Base-by-base conservation (phyloP, 2,113 vertebrate genomes). In the Platysteira castanea region DNA sequence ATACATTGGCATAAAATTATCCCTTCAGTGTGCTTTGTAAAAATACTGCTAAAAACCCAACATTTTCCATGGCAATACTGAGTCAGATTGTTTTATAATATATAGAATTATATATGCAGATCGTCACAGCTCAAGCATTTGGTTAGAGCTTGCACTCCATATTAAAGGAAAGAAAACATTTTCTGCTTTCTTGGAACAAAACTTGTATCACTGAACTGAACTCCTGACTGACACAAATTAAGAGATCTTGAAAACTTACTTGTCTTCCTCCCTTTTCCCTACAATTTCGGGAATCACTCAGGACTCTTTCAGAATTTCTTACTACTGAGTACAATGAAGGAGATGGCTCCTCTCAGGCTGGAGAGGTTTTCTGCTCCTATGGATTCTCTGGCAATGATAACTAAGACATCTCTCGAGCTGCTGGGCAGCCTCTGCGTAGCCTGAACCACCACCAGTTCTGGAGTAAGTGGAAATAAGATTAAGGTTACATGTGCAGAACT, bases 1-100 rank as follows among this genome's bases (percentile, higher is more conserved):
- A 96, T 93, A 90, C 59, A 94, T 64, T 89, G 96, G 90, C 96
- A 94, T 90, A 97, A 95, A 96, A 96, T 97, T 89, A 84, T 49
- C 61, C 65, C 93, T 93, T 93, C 83, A 73, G 83, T 31, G 65
- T 24, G 53, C 90, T 96, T 95, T 97, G 92, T 96, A 89, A 96
- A 95, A 94, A 79, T 56, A 35, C 69, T 70, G 71, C 95, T 92
- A 76, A 93, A 96, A 90, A 0, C 1, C 61, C 80, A 87, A 17
- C 90, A 96, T 94, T 90, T 87, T 88, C 88, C 90, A 97, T 44
- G 90, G 92, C 74, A 94, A 95, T 95, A 92, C 79, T 49, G 73
- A 94, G 84, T 89, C 86, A 97, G 90, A 97, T 90, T 92, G 88
- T 87, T 87, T 94, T 89, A 71, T 84, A 87, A 86, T 90, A 78